Conservation (phyloP, 2,888 invertebrate species). For the Philereme transversata region DNA sequence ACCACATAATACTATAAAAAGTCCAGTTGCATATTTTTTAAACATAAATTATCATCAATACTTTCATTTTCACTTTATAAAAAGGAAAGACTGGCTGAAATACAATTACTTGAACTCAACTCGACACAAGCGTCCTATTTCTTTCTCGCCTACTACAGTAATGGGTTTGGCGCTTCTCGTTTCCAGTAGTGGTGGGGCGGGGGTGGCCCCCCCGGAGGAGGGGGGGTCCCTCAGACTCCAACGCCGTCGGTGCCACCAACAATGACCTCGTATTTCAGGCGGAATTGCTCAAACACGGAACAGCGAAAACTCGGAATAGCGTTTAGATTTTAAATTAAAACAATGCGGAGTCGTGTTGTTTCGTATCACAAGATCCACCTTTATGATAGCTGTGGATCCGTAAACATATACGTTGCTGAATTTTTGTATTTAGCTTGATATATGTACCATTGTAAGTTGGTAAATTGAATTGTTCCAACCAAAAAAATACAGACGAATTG, state of each 20-base stretch:
- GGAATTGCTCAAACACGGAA: slow-evolving; percentile 82
- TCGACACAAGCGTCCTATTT: slow-evolving; percentile 77
- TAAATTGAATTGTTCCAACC: neutral
- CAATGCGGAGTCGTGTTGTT: slow-evolving; percentile 36
- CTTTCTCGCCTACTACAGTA: slow-evolving; percentile 79
- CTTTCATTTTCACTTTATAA: slow-evolving; percentile 35
- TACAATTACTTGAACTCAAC: slow-evolving; percentile 79
- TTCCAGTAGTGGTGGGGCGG: slow-evolving; percentile 50
- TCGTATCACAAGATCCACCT: slow-evolving; percentile 33
- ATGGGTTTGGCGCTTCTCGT: slow-evolving; percentile 69
- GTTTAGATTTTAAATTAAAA: slow-evolving; percentile 54
- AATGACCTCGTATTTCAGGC: slow-evolving; percentile 83
- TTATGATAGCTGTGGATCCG: slow-evolving; percentile 24
- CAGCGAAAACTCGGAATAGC: slow-evolving; percentile 76
- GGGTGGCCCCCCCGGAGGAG: slow-evolving; percentile 46
- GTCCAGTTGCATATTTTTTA: neutral
- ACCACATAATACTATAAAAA: neutral
- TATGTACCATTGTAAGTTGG: neutral
- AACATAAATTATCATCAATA: slow-evolving; percentile 27
- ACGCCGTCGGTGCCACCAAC: slow-evolving; percentile 79
- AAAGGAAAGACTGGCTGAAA: slow-evolving; percentile 70
- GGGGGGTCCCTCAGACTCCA: slow-evolving; percentile 60
- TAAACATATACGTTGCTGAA: slow-evolving; percentile 10
- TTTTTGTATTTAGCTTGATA: slow-evolving; percentile 9
- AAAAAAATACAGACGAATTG: too few species aligned